A percentile compares a stretch with the other conserved stretches of the same genome.
These are phyloP conservation scores for Actinostola sp. DNA, from an alignment of 92 coral and sea anemone species.

Conservation along the genomic window DNA sequence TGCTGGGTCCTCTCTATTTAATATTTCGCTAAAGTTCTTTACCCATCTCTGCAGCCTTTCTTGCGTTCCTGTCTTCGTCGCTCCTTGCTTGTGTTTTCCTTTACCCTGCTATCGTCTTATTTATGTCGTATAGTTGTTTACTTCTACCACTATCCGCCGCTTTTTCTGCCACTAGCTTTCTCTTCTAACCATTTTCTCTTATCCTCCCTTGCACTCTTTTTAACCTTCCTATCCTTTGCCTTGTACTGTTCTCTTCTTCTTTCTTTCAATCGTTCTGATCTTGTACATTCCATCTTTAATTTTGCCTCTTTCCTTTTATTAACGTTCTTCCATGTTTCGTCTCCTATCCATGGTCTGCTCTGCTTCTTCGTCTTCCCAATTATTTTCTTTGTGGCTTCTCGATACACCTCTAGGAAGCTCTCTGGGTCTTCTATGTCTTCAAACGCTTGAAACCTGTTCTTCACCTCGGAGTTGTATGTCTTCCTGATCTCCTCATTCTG, in stretches of 20 bases:
- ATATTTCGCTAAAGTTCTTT: conserved; percentile 15
- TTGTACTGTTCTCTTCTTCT: conserved; percentile 7
- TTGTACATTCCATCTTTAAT: background rate
- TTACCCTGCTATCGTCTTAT: conserved; percentile 15
- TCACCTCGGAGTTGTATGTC: conserved; percentile 1
- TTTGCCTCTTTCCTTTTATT: conserved; percentile 21
- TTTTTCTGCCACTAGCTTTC: conserved; percentile 16
- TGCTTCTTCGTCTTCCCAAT: conserved; percentile 1
- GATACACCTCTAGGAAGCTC: conserved; percentile 3
- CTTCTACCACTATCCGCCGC: conserved; percentile 4
- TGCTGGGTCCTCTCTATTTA: conserved; percentile 14
- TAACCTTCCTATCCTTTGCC: conserved; percentile 16
- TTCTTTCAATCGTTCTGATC: background rate
- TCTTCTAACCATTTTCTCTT: conserved; percentile 2
- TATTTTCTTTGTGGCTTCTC: conserved; percentile 10
- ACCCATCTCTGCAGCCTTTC: background rate
- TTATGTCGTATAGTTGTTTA: conserved; percentile 9
- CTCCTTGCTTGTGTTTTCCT: conserved; percentile 4
- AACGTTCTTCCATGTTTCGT: conserved; percentile 11
- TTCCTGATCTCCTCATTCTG: conserved; percentile 15
- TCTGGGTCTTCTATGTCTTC: conserved; percentile 13
- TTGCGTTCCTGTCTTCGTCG: conserved; percentile 18
- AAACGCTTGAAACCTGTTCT: conserved; percentile 22
- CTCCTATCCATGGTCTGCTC: conserved; percentile 16
- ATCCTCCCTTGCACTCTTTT: conserved; percentile 18